A percentile compares a stretch with the other conserved stretches of the same genome.
These are phyloP conservation scores for Drosophila sordidapex DNA, from an alignment of 2,888 invertebrate species.

Conservation along the genomic window DNA sequence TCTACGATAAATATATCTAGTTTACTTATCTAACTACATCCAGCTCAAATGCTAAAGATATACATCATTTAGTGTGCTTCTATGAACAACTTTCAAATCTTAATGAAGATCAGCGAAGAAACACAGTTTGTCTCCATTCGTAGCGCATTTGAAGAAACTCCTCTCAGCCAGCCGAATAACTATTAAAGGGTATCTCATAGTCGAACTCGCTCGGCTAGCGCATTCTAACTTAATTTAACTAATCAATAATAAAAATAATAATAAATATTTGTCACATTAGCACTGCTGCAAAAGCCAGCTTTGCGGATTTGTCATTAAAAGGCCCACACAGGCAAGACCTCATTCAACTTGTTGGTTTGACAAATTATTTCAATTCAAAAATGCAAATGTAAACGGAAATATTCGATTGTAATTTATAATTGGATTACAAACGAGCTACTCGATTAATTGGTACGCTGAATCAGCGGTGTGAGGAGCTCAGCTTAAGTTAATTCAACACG, in stretches of 20 bases:
- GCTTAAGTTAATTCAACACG: constrained; percentile 38
- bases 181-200: neutral
- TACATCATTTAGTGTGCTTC: no score
- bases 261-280: constrained; percentile 26
- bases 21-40: neutral
- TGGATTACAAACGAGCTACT: constrained; percentile 42
- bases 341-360: constrained; percentile 38
- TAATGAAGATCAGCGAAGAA: neutral
- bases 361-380: constrained; percentile 61
- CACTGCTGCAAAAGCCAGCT: constrained; percentile 33
- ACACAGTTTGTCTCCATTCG: neutral
- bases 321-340: constrained; percentile 11
- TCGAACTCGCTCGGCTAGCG: neutral
- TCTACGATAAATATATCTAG: neutral
- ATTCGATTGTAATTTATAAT: constrained; percentile 66
- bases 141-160: neutral
- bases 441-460: constrained; percentile 64
- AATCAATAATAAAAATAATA: neutral
- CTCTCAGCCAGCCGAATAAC: neutral
- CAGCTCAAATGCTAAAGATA: no score
- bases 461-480: constrained; percentile 46
- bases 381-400: constrained; percentile 72
- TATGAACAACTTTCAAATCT: neutral
- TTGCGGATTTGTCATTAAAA: constrained; percentile 51
- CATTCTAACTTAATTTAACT: neutral